Conservation (phyloP, 2,797 vertebrate species). For the Pteropus rufus region DNA sequence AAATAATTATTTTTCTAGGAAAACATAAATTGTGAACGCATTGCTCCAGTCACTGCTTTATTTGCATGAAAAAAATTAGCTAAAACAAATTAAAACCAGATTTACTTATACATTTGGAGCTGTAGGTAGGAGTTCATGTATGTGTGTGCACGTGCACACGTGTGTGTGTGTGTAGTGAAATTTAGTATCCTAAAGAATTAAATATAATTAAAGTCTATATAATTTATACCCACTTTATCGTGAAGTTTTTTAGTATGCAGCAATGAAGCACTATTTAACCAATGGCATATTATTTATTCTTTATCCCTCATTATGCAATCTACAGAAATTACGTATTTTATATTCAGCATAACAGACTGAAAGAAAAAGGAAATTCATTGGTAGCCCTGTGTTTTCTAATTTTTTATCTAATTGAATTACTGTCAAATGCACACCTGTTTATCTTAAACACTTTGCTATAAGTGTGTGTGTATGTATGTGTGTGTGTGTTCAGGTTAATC, state of each 20-base stretch:
- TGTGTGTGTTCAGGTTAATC: background rate
- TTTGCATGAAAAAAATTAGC: background rate
- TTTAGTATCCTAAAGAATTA: background rate
- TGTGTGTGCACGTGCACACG: background rate
- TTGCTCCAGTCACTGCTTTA: background rate
- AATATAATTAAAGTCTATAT: background rate
- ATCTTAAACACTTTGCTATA: background rate
- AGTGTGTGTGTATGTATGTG: background rate
- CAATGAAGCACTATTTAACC: background rate
- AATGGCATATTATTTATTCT: background rate
- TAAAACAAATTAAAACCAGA: background rate
- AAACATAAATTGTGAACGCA: background rate
- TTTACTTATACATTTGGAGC: background rate
- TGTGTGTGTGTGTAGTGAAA: background rate
- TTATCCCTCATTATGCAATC: background rate
- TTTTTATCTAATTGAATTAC: background rate
- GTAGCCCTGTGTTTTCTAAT: background rate
- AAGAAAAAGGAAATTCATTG: background rate
- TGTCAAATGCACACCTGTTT: background rate
- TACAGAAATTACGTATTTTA: background rate
- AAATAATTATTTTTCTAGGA: background rate
- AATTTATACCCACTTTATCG: background rate
- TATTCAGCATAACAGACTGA: background rate
- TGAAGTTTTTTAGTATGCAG: background rate
- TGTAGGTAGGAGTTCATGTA: background rate